These are phyloP conservation scores for Caretta caretta DNA, from an alignment of 2,113 vertebrate genomes.

Conservation along the genomic window DNA sequence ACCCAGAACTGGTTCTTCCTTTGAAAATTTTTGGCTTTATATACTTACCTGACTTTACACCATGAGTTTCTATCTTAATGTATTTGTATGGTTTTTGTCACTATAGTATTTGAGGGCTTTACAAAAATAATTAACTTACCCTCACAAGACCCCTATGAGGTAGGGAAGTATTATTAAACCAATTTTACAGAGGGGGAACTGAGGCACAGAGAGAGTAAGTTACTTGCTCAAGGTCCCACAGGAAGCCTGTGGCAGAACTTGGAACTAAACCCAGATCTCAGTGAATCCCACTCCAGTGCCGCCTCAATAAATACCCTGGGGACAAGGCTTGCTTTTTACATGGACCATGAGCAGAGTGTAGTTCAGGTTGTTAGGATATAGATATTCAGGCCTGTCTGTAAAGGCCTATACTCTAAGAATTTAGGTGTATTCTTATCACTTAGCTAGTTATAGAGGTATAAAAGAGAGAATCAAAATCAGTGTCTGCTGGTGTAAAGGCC, in stretches of 20 bases:
- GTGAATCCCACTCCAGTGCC: neutral
- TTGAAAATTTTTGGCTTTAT: neutral
- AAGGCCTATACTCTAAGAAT: no score
- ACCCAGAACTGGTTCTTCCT: neutral
- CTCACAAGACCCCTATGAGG: neutral
- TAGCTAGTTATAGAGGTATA: no score
- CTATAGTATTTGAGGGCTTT: neutral
- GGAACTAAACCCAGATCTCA: neutral
- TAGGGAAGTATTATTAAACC: neutral
- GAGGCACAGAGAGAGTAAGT: fast-evolving
- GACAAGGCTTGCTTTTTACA: neutral
- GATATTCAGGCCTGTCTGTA: no score
- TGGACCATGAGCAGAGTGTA: neutral
- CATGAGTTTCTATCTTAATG: neutral
- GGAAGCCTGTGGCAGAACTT: neutral
- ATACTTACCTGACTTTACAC: neutral
- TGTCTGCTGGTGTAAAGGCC: no score
- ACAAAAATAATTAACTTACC: neutral
- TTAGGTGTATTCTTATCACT: no score
- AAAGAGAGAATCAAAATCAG: no score
- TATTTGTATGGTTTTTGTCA: neutral
- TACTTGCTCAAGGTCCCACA: neutral
- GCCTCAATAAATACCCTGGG: neutral
- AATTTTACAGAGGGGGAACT: neutral
- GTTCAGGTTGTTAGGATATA: no score